Evolutionary conservation across 2,113 vertebrate species (phyloP), one percentile per base, ranked within the genome.

Genomic region (Numenius arquata): DNA sequence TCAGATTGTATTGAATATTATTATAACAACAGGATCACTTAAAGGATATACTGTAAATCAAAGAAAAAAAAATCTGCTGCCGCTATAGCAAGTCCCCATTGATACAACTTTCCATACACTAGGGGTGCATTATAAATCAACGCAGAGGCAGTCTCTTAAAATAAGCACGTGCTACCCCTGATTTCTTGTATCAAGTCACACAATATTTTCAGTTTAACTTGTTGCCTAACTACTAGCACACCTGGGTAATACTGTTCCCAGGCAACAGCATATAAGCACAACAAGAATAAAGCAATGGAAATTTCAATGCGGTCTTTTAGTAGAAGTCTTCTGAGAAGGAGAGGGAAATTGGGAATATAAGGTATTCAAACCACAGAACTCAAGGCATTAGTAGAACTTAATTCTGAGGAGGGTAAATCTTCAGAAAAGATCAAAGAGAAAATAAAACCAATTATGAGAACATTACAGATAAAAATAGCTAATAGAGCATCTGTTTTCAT

Each of bases 191-290:
- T 88, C 74, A 90, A 96, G 63, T 90, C 92, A 84, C 93, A 95
- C 67, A 91, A 61, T 92, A 91, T 95, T 96, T 97, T 90, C 78
- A 91, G 74, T 95, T 97, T 92, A 95, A 96, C 79, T 93, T 92
- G 93, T 97, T 97, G 96, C 97, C 96, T 97, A 91, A 96, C 96
- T 92, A 97, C 93, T 89, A 93, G 90, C 88, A 97, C 96, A 97
- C 92, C 97, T 97, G 96, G 93, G 85, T 96, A 95, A 96, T 63
- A 55, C 47, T 66, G 96, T 96, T 95, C 48, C 97, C 85, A 95
- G 82, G 97, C 96, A 97, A 97, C 96, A 91, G 47, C 5, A 4
- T 66, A 45, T 77, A 96, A 96, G 78, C 95, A 97, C 81, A 96
- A 97, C 88, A 97, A 90, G 96, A 89, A 94, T 88, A 97, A 96